phyloP scores from a whole-genome alignment of 2,888 invertebrate genomes.

The Linnaemya vulpina region DNA sequence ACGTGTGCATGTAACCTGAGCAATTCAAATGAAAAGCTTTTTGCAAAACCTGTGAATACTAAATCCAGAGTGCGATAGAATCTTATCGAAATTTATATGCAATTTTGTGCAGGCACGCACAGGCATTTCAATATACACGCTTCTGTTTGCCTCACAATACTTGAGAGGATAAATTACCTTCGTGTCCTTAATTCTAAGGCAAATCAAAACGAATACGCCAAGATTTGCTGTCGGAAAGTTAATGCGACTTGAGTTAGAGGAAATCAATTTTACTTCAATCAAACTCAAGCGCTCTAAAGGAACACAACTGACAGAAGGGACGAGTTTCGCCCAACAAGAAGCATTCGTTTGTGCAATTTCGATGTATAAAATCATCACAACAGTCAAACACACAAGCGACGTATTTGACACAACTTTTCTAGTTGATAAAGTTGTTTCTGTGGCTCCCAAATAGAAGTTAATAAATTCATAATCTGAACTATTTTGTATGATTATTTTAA shows the following conservation, averaged over 20 bases:
- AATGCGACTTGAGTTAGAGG: constrained; percentile 17
- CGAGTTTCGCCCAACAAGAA: too few species aligned
- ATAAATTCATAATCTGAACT: too few species aligned
- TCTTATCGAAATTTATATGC: neutral
- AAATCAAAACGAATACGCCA: constrained; percentile 27
- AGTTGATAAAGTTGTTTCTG: too few species aligned
- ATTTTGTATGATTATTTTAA: too few species aligned
- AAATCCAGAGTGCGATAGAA: neutral
- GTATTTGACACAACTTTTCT: too few species aligned
- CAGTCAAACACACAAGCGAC: too few species aligned
- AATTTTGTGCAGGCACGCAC: neutral
- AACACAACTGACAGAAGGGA: neutral
- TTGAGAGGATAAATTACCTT: neutral
- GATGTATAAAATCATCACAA: too few species aligned
- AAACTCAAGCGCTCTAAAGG: neutral
- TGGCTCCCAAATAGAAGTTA: too few species aligned
- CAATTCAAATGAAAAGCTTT: constrained; percentile 1
- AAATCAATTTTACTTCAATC: neutral
- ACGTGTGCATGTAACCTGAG: neutral
- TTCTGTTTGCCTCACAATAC: neutral
- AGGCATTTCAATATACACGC: neutral
- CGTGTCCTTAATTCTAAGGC: constrained; percentile 27
- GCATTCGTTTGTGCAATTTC: too few species aligned
- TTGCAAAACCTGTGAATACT: constrained; percentile 16
- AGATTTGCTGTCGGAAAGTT: constrained; percentile 1